Base-by-base conservation (phyloP, 2,113 vertebrate species). In the Urocolius indicus region DNA sequence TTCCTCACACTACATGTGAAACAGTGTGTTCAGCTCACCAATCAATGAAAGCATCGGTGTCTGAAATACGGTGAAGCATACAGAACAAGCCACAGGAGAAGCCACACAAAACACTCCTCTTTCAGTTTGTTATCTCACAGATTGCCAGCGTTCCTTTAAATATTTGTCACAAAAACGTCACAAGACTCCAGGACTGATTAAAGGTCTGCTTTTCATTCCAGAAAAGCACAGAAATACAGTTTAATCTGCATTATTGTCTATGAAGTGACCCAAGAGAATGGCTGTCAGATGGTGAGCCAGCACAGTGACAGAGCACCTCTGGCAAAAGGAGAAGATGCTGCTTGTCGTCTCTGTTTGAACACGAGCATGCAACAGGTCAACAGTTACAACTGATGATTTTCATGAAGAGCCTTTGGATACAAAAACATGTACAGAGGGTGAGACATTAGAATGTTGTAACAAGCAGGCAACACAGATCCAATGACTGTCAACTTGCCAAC, bases 1-100 rank as follows among this genome's bases (percentile, higher is more conserved):
- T 18, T 59, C 80, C 34, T 62, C 0, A 0, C 24, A 45, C 5
- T 59, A 57, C 20, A 11, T 0, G 5, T 3, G 4, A 65, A 89
- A 3, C 9, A 34, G 21, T 34, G 11, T 3, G 27, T 43, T 55
- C 20, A 27, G 85, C 23, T 80, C 61, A 36, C 16, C 36, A 8
- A 41, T 15, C 46, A 38, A 11, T 30, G 55, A 58, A 67, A 94
- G 71, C 0, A 0, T 45, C 36, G 38, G 55, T 4, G 17, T n/a
- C 57, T 5, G 2, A 79, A 79, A 46, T 0, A 4, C 3, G 2
- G 24, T 32, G 24, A 94, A 55, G 43, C 0, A 0, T 23, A 63
- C 19, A 73, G n/a, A 82, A 55, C 32, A 32, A 76, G 26, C 16
- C 46, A 62, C 43, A 83, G 32, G 6, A 80, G 11, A 87, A 78